Evolutionary conservation across 2,797 vertebrate species (phyloP).

Genomic region (Acipenser transmontanus): DNA sequence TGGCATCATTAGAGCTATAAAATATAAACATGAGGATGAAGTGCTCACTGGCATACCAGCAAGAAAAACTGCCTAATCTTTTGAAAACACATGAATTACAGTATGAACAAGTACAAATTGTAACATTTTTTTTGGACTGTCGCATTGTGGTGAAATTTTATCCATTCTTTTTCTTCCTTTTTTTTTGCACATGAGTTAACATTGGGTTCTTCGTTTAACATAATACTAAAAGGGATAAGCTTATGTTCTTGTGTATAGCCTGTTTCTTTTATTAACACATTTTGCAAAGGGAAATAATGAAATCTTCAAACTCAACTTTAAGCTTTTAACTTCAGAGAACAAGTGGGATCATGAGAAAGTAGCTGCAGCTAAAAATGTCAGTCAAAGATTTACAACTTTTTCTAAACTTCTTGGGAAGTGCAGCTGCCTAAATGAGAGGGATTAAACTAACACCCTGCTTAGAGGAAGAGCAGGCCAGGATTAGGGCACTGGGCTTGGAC

Average conservation of each 20-base stretch:
- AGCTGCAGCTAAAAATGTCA: slow-evolving; percentile 46
- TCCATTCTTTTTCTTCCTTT: too few species aligned
- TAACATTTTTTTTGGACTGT: too few species aligned
- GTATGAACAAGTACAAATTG: too few species aligned
- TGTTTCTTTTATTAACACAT: too few species aligned
- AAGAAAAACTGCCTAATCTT: too few species aligned
- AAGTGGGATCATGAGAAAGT: slow-evolving; percentile 39
- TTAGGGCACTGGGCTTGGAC: slow-evolving; percentile 54
- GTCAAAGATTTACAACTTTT: slow-evolving; percentile 35
- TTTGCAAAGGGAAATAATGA: background rate
- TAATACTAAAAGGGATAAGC: too few species aligned
- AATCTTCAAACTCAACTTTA: slow-evolving; percentile 6
- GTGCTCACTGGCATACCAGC: too few species aligned
- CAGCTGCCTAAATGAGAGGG: slow-evolving; percentile 61
- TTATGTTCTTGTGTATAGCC: too few species aligned
- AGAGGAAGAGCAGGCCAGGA: slow-evolving; percentile 54
- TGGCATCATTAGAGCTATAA: slow-evolving; percentile 23
- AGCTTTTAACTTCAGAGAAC: slow-evolving; percentile 15
- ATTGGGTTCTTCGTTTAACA: too few species aligned
- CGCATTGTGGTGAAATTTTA: too few species aligned
- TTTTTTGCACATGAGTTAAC: too few species aligned
- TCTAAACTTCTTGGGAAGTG: slow-evolving; percentile 39
- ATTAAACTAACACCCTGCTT: slow-evolving; percentile 60
- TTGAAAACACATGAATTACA: too few species aligned
- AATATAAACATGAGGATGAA: slow-evolving; percentile 11